Evolutionary conservation across 2,888 invertebrate genomes (phyloP), one percentile per base, ranked within the genome.

Genomic region (Ommatoiulus sabulosus): DNA sequence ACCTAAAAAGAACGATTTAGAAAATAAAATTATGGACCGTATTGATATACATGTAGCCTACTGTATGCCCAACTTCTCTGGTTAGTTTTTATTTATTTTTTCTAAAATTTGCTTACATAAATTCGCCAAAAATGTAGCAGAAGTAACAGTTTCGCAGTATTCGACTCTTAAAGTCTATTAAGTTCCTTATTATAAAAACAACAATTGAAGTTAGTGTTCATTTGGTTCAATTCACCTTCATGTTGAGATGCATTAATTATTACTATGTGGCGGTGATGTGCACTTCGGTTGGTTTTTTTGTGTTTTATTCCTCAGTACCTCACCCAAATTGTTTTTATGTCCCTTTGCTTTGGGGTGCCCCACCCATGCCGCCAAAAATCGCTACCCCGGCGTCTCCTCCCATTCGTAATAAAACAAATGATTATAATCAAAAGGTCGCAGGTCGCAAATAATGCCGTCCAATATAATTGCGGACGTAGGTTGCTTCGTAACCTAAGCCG

Each of bases 351-450:
- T 3, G n/a, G 63, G 63, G 63, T 63, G 63, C 63, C 63, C 63
- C 63, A 63, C 63, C 63, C 63, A n/a, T 63, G 63, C n/a, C n/a
- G 63, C 52, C 52, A 8, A 52, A 52, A 52, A 4, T 12, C 52
- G 15, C 12, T 52, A 52, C 52, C 52, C 52, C 52, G 2, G 7
- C 63, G 63, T 63, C 20, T 63, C 63, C n/a, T 63, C 63, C 63
- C 63, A 63, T 63, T 63, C n/a, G 17, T 20, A 20, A 63, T n/a
- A 63, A 63, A 63, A 63, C 63, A 63, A 63, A 63, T 63, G 63
- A 63, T 63, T n/a, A 63, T 63, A 63, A 63, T 63, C 17, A 63
- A 63, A 20, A 20, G 63, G 63, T 63, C 63, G 17, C n/a, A 63
- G 63, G 63, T 63, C 63, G n/a, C n/a, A 63, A 63, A 63, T 57